Base-by-base conservation (phyloP, 1,140 invertebrate genomes). In the Drosophila seguyi region DNA sequence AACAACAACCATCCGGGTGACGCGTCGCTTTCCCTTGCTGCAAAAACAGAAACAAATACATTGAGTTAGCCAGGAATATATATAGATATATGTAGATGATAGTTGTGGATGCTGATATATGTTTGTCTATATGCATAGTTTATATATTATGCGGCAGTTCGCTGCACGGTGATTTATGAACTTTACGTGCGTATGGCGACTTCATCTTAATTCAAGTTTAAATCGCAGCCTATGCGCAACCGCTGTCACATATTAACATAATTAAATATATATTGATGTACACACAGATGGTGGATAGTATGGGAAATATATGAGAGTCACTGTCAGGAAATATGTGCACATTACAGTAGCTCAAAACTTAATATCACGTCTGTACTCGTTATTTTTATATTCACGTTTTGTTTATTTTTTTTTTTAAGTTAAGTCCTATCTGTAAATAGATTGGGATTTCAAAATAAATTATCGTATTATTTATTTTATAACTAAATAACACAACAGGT, bases 1-100 rank as follows among this genome's bases (percentile, higher is more conserved):
- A 22, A 98, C 96, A 38, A 99, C 95, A 8, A 99, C 97, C 95
- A 99, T 97, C 68, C 97, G 94, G 1, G 98, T 99, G 1, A 99
- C 98, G 67, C 98, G 73, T n/a, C n/a, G n/a, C n/a, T n/a, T n/a
- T n/a, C n/a, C n/a, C n/a, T n/a, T n/a, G n/a, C n/a, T n/a, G n/a
- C 16, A 74, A 68, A 16, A 22, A 14, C 3, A 45, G 10, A 36
- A 14, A 50, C 20, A 44, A 39, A 8, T n/a, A n/a, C n/a, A n/a
- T n/a, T n/a, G 31, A 41, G 44, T 63, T 63, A 42, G 42, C 7
- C 29, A 18, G 8, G 38, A 22, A 45, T 7, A 53, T 38, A 45
- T 36, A 47, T 31, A 45, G 31, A 47, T n/a, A 60, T 18, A 56
- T 4, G 48, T 18, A 47, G 20, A 47, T 41, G 13, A 22, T 36